phyloP scores from a whole-genome alignment of 2,797 vertebrate genomes.

The Brachyalestes nurse region DNA sequence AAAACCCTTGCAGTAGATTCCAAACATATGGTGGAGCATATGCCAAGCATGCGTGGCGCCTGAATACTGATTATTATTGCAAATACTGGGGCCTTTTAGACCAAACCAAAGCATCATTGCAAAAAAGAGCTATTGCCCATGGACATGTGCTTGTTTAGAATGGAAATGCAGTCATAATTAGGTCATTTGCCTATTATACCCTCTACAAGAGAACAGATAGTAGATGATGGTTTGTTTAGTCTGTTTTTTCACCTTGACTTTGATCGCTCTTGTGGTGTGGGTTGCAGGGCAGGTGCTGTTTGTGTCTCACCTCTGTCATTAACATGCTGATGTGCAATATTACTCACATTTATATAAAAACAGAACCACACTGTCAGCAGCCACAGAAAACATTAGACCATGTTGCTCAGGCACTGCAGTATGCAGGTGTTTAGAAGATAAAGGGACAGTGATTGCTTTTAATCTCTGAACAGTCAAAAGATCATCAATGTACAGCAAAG shows the following conservation, averaged over 20 bases:
- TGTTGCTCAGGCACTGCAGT: not conserved
- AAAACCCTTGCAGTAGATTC: constrained; percentile 57
- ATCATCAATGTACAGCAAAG: not conserved
- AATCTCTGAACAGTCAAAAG: not conserved
- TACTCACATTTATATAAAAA: constrained; percentile 20
- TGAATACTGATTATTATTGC: constrained; percentile 66
- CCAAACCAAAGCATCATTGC: constrained; percentile 40
- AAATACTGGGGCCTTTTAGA: constrained; percentile 59
- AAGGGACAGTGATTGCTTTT: constrained; percentile 7
- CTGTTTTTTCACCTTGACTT: constrained; percentile 32
- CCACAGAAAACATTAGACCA: constrained; percentile 14
- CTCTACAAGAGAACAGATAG: constrained; percentile 13
- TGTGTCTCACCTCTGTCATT: constrained; percentile 4
- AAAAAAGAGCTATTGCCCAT: constrained; percentile 44
- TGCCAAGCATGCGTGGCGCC: constrained; percentile 62
- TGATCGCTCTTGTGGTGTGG: constrained; percentile 14
- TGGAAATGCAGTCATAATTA: constrained; percentile 57
- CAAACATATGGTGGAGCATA: constrained; percentile 70
- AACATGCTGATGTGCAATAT: constrained; percentile 12
- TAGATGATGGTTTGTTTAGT: constrained; percentile 8
- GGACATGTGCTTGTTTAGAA: constrained; percentile 48
- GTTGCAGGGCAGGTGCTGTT: constrained; percentile 4
- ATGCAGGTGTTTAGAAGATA: constrained; percentile 4
- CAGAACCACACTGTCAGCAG: not conserved
- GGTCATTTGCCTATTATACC: constrained; percentile 48